Evolutionary conservation across 2,113 vertebrate species (phyloP), one percentile per base, ranked within the genome.

Genomic region (Chaetura pelagica): DNA sequence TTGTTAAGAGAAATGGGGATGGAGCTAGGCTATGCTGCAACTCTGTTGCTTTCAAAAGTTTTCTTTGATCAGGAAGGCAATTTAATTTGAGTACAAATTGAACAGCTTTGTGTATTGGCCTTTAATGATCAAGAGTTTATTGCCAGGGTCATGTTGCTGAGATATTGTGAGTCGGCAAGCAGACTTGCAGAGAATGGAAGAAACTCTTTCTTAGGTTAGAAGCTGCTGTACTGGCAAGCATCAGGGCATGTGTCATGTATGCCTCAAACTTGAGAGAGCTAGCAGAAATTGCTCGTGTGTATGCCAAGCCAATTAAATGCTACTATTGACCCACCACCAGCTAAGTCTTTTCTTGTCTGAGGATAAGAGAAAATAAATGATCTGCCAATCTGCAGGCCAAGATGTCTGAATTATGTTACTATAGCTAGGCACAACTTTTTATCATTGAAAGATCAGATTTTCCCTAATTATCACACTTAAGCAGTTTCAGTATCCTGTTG

Each of bases 251-350:
- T 73, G 34, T 44, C 8, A 1, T 6, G 4, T 66, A 18, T 46
- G 29, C 46, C 51, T 95, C 3, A 34, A 29, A 55, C 29, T 71
- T 76, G 44, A 54, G 27, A 85, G 42, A 94, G 26, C 23, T 85
- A 42, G 14, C 59, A 77, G 55, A 52, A 85, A 82, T 24, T 95
- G 59, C 59, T 76, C 1, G 1, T 77, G 29, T 67, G 15, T 63
- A 32, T 74, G 27, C 66, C 67, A 92, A 87, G 22, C 38, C 83
- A 93, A 94, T 84, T 51, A 88, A 95, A 93, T 86, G 46, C 34
- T 87, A 91, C 86, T 90, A 94, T 85, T 94, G 84, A 88, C 68
- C 67, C 38, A 86, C 59, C 23, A 82, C 19, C 16, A 83, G 51
- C 11, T 80, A 83, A 96, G 59, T 58, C 10, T 42, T n/a, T 58